A percentile compares a stretch with the other conserved stretches of the same genome.
phyloP scores from a whole-genome alignment of 2,797 vertebrate species.

The Lateolabrax maculatus region DNA sequence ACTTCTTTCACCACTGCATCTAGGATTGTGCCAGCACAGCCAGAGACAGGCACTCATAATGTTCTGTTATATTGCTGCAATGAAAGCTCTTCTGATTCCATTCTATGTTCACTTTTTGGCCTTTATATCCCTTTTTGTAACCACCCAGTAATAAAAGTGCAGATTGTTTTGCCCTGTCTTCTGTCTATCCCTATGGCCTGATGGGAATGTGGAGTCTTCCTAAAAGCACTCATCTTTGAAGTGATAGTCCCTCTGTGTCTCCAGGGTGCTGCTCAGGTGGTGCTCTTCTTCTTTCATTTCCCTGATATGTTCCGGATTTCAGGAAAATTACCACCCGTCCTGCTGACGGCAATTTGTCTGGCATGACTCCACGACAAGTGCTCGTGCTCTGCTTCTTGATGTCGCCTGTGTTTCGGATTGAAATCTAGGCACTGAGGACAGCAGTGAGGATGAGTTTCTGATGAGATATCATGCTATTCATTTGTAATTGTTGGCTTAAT shows the following conservation, averaged over 20 bases:
- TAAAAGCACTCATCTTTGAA: conserved; percentile 70
- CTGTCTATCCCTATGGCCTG: conserved; percentile 32
- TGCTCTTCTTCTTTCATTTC: conserved; percentile 62
- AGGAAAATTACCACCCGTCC: conserved; percentile 54
- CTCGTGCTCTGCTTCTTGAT: conserved; percentile 32
- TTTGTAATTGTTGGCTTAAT: conserved; percentile 52
- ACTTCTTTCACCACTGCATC: not conserved
- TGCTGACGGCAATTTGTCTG: conserved; percentile 53
- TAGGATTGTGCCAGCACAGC: not conserved
- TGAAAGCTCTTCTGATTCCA: conserved; percentile 28
- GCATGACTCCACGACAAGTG: conserved; percentile 12
- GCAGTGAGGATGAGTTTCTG: not conserved
- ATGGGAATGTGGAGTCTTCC: conserved; percentile 44
- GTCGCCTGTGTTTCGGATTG: conserved; percentile 7
- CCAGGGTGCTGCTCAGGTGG: conserved; percentile 68
- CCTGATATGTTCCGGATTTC: conserved; percentile 63
- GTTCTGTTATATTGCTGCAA: not conserved
- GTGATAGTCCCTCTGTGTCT: conserved; percentile 46
- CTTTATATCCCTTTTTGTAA: conserved; percentile 25
- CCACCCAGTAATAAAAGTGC: conserved; percentile 39
- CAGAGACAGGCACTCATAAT: conserved; percentile 7
- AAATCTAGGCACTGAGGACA: not conserved
- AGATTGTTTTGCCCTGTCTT: conserved; percentile 51
- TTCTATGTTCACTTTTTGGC: conserved; percentile 30
- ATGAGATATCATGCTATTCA: conserved; percentile 34